Percentiles rank a stretch among this genome's conserved stretches.
These are phyloP conservation scores for Rhagoletis zephyria DNA, from an alignment of 1,140 invertebrate species.

Conservation along the genomic window DNA sequence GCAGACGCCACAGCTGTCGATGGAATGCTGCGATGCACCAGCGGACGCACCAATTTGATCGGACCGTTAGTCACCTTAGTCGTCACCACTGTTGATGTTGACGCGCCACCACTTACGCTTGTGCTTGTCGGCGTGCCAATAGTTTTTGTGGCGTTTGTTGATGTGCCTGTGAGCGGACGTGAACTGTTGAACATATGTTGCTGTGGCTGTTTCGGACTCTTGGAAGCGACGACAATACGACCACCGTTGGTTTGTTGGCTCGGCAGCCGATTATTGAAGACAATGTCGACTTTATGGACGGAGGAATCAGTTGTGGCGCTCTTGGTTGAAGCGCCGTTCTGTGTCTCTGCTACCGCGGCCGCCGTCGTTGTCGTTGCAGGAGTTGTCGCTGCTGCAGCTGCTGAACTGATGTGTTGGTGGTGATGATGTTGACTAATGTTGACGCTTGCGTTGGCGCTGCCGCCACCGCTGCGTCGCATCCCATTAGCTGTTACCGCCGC, in stretches of 20 bases:
- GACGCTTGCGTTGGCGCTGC: slow-evolving; percentile 60
- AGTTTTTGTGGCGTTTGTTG: background rate
- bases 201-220: background rate
- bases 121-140: background rate
- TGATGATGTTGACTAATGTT: slow-evolving; percentile 57
- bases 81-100: slow-evolving; percentile 49
- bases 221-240: background rate
- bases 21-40: slow-evolving; percentile 30
- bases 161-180: background rate
- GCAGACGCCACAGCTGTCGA: background rate
- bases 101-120: background rate
- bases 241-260: slow-evolving; percentile 10
- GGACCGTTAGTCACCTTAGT: slow-evolving; percentile 34
- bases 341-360: background rate
- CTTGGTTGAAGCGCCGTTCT: slow-evolving; percentile 47
- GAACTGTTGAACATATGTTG: background rate
- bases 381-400: background rate
- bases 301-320: slow-evolving; percentile 54
- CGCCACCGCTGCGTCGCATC: slow-evolving; percentile 68
- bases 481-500: slow-evolving; percentile 60
- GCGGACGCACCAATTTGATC: slow-evolving; percentile 32
- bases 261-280: slow-evolving; percentile 58
- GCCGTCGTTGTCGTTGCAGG: background rate
- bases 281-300: slow-evolving; percentile 62
- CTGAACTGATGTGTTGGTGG: slow-evolving; percentile 52